A percentile compares a stretch with the other conserved stretches of the same genome.
phyloP scores from a whole-genome alignment of 2,113 vertebrate genomes.

The Nanorana parkeri region DNA sequence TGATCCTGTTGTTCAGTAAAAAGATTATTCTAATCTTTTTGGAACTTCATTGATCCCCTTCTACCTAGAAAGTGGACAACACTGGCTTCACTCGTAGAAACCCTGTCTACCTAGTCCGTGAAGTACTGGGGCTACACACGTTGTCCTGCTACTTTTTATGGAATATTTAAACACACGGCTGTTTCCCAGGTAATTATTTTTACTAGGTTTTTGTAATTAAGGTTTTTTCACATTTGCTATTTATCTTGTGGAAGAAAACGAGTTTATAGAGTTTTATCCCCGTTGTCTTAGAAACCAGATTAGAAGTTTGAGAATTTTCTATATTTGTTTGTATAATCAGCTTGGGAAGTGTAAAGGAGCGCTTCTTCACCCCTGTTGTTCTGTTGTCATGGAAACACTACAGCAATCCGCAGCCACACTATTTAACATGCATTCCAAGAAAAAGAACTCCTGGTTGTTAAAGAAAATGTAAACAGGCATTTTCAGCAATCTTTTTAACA shows the following conservation, averaged over 20 bases:
- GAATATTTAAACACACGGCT: too few relatives aligned
- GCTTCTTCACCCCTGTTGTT: conserved; percentile 24
- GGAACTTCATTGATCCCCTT: too few relatives aligned
- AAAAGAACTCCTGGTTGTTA: conserved; percentile 15
- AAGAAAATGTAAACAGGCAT: not conserved
- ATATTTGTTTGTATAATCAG: conserved; percentile 54
- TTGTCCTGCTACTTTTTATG: too few relatives aligned
- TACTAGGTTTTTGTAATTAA: not conserved
- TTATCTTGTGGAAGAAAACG: not conserved
- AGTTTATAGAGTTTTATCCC: conserved; percentile 4
- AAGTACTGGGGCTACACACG: too few relatives aligned
- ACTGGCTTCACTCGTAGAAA: too few relatives aligned
- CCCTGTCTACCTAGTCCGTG: too few relatives aligned
- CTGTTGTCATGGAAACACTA: conserved; percentile 53
- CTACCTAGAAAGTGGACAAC: too few relatives aligned
- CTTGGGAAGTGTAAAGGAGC: conserved; percentile 1
- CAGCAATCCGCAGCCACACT: not conserved
- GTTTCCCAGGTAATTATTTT: not conserved
- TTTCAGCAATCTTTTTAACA: not conserved
- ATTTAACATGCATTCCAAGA: conserved; percentile 1
- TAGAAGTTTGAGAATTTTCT: conserved; percentile 43
- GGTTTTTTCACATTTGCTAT: not conserved
- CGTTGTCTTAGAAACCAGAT: conserved; percentile 55
- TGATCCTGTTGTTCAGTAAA: too few relatives aligned
- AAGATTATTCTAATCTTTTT: too few relatives aligned